phyloP scores from a whole-genome alignment of 37 sponge, comb jelly and placozoan genomes.

The Mnemiopsis leidyi region DNA sequence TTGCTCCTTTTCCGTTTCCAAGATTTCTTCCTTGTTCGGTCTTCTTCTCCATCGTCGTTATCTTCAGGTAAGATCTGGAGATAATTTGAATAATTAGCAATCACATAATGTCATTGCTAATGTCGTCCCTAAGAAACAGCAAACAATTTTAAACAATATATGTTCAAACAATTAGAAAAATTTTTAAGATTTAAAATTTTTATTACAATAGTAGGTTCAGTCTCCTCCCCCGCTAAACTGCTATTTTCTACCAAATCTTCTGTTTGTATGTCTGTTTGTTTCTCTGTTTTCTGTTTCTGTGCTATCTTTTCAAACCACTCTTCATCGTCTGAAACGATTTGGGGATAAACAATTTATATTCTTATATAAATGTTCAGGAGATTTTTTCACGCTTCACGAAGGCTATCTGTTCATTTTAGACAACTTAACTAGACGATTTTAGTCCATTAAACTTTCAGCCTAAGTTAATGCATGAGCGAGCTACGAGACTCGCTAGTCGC shows the following conservation, averaged over 20 bases:
- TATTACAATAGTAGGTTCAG: background rate
- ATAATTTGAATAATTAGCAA: too few relatives aligned
- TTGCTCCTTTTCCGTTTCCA: slow-evolving; percentile 9
- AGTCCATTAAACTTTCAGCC: too few relatives aligned
- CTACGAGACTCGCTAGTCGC: too few relatives aligned
- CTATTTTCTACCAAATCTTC: background rate
- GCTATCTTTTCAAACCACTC: slow-evolving; percentile 3
- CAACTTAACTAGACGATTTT: too few relatives aligned
- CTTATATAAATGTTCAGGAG: too few relatives aligned
- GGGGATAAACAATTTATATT: too few relatives aligned
- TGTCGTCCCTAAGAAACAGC: background rate
- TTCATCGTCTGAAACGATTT: slow-evolving; percentile 20
- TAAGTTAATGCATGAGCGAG: too few relatives aligned
- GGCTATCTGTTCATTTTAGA: too few relatives aligned
- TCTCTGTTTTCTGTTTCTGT: background rate
- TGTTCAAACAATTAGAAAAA: background rate
- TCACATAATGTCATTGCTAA: background rate
- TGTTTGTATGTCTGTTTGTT: background rate
- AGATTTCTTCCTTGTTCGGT: background rate
- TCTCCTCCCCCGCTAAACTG: background rate
- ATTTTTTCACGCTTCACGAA: too few relatives aligned
- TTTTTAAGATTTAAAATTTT: background rate
- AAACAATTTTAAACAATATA: background rate
- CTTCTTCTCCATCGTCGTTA: slow-evolving; percentile 68
- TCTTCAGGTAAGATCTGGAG: background rate